Evolutionary conservation across 2,797 vertebrate genomes (phyloP).

Genomic region (Phylloscopus collybita): DNA sequence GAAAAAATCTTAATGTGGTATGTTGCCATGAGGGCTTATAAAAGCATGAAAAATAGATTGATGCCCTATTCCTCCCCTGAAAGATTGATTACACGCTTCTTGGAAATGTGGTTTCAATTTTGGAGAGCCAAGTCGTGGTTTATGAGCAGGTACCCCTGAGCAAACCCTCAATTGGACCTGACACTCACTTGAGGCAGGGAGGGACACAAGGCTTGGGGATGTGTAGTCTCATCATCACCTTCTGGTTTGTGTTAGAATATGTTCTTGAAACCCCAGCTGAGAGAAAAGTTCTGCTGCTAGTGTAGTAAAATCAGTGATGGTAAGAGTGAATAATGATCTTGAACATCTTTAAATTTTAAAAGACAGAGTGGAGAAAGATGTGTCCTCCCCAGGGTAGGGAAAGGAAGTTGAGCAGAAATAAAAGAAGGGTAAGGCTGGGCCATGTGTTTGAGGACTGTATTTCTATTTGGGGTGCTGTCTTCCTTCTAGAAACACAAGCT

Average conservation of each 20-base stretch:
- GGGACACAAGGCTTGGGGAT: not conserved
- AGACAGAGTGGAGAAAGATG: not conserved
- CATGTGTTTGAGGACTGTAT: not conserved
- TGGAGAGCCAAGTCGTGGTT: not conserved
- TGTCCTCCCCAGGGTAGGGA: not conserved
- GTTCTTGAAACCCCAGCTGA: not conserved
- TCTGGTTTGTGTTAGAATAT: not conserved
- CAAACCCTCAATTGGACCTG: not conserved
- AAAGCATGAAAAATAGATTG: conserved; percentile 1
- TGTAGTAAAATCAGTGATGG: not conserved
- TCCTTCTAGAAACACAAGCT: not conserved
- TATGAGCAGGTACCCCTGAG: not conserved
- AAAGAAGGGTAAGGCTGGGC: not conserved
- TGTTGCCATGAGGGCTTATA: not conserved
- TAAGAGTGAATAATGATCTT: not conserved
- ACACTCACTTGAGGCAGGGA: not conserved
- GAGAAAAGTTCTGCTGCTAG: not conserved
- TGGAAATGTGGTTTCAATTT: not conserved
- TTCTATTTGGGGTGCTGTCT: not conserved
- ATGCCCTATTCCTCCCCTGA: not conserved
- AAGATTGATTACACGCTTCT: not conserved
- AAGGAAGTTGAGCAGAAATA: not conserved
- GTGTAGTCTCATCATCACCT: not conserved
- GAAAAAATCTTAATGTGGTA: conserved; percentile 4
- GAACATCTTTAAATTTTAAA: not conserved